These are phyloP conservation scores for Musca domestica DNA, from an alignment of 1,140 invertebrate species.

Conservation along the genomic window DNA sequence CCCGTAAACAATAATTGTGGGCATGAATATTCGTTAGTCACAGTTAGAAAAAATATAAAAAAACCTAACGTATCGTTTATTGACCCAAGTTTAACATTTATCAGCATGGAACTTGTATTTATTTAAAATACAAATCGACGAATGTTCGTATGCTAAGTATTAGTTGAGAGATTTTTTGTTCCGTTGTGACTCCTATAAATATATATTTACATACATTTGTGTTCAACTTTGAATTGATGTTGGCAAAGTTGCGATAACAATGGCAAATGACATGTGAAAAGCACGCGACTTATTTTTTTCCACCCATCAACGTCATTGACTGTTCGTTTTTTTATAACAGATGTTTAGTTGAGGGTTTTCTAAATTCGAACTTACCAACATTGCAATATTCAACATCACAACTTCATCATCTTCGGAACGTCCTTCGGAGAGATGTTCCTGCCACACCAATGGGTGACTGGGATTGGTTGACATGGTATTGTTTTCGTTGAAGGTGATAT, in stretches of 20 bases:
- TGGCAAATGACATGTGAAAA: constrained; percentile 19
- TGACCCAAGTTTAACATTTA: constrained; percentile 27
- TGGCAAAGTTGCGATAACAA: constrained; percentile 1
- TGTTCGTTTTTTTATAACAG: neutral
- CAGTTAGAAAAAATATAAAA: constrained; percentile 3
- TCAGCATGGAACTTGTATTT: neutral
- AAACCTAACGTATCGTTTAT: constrained; percentile 35
- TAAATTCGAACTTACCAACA: constrained; percentile 70
- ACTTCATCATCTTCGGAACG: constrained; percentile 73
- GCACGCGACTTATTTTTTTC: constrained; percentile 6
- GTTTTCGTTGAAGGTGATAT: constrained; percentile 72
- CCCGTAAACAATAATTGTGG: no score
- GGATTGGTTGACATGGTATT: constrained; percentile 69
- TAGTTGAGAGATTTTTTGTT: no score
- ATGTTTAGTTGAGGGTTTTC: no score
- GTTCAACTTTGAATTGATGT: no score
- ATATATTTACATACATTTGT: no score
- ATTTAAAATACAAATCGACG: neutral
- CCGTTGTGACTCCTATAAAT: constrained; percentile 4
- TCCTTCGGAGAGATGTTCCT: constrained; percentile 68
- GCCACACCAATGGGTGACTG: constrained; percentile 68
- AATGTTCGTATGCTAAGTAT: neutral
- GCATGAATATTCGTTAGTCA: constrained; percentile 21
- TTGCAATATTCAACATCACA: constrained; percentile 81
- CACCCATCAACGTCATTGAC: neutral